Conservation (phyloP, 2,888 invertebrate species). For the Junonia oenone region DNA sequence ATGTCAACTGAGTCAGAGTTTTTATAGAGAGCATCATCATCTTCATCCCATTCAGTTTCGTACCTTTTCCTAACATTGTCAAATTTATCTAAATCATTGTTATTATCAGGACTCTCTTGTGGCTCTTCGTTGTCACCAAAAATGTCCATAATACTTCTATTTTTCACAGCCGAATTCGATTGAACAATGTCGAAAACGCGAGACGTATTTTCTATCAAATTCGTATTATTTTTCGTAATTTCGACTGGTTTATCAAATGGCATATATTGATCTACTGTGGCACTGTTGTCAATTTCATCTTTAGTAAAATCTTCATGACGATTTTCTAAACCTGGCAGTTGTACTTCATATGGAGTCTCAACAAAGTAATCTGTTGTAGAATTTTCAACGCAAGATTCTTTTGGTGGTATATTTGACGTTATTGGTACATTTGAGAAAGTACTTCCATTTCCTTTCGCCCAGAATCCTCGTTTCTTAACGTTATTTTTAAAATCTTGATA, state of each 20-base stretch:
- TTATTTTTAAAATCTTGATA: slow-evolving; percentile 71
- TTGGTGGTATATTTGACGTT: background rate
- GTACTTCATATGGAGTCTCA: slow-evolving; percentile 24
- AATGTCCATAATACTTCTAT: slow-evolving; percentile 67
- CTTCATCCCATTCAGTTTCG: slow-evolving; percentile 66
- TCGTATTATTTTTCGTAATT: slow-evolving; percentile 27
- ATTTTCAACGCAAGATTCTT: background rate
- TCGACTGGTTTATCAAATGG: slow-evolving; percentile 44
- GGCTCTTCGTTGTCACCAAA: slow-evolving; percentile 44
- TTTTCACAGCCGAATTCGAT: slow-evolving; percentile 48
- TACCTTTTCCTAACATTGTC: slow-evolving; percentile 46
- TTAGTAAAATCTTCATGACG: slow-evolving; percentile 42
- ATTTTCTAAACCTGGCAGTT: slow-evolving; percentile 10
- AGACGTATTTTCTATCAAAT: slow-evolving; percentile 32
- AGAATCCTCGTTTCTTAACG: slow-evolving; percentile 64
- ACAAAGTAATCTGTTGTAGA: slow-evolving; percentile 12
- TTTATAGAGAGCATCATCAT: slow-evolving; percentile 70
- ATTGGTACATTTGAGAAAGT: background rate
- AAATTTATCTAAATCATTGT: slow-evolving; percentile 45
- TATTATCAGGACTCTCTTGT: slow-evolving; percentile 42
- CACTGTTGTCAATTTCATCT: slow-evolving; percentile 42
- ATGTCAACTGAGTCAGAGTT: slow-evolving; percentile 40
- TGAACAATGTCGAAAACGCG: slow-evolving; percentile 61
- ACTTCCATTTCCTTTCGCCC: slow-evolving; percentile 68
- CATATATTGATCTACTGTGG: slow-evolving; percentile 38